These are phyloP conservation scores for Denticeps clupeoides DNA, from an alignment of 2,797 vertebrate genomes.

Conservation along the genomic window DNA sequence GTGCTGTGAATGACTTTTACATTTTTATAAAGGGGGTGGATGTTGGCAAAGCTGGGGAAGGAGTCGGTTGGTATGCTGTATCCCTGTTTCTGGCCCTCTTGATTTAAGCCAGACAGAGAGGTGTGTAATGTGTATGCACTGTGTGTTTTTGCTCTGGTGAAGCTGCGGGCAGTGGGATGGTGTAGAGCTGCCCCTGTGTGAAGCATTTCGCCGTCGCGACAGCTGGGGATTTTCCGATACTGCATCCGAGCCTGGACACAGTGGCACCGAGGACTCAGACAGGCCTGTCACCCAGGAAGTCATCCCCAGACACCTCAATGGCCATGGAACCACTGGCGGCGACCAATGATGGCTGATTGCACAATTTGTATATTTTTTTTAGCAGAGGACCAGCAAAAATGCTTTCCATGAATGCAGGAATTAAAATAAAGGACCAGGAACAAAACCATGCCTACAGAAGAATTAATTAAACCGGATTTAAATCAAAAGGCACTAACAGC, in stretches of 20 bases:
- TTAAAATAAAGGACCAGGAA: too few relatives aligned
- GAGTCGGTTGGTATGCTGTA: too few relatives aligned
- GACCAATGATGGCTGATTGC: slow-evolving; percentile 24
- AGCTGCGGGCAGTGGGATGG: slow-evolving; percentile 93
- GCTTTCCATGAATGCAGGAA: too few relatives aligned
- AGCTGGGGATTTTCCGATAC: slow-evolving; percentile 68
- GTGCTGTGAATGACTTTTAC: too few relatives aligned
- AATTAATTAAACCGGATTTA: too few relatives aligned
- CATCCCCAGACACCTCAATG: slow-evolving; percentile 65
- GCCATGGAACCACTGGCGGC: slow-evolving; percentile 55
- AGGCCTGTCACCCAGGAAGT: slow-evolving; percentile 58
- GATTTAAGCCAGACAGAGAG: background rate
- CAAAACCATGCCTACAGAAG: too few relatives aligned
- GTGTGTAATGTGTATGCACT: background rate
- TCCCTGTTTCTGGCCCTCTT: too few relatives aligned
- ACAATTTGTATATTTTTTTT: too few relatives aligned
- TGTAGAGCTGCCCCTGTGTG: slow-evolving; percentile 83
- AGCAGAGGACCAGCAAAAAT: too few relatives aligned
- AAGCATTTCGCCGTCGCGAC: slow-evolving; percentile 80
- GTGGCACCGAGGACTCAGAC: slow-evolving; percentile 44
- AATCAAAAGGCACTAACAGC: too few relatives aligned
- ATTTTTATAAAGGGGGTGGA: too few relatives aligned
- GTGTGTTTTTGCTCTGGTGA: slow-evolving; percentile 63
- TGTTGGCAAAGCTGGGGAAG: too few relatives aligned
- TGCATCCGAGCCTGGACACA: slow-evolving; percentile 50